phyloP scores from a whole-genome alignment of 2,797 vertebrate species.

The Pteropus rufus region DNA sequence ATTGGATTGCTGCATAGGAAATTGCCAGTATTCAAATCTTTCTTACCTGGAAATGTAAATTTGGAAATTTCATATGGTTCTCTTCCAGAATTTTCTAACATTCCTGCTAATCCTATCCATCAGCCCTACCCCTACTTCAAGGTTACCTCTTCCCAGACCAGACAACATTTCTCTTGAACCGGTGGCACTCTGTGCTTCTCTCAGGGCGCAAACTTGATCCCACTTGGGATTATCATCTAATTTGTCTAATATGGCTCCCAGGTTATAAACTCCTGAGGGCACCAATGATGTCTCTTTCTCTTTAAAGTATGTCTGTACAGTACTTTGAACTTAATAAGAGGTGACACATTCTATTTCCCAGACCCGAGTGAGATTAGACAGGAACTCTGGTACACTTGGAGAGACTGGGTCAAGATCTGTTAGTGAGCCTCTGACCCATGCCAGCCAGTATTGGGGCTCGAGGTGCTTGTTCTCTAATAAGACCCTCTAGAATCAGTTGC shows the following conservation, averaged over 20 bases:
- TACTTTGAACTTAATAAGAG: neutral
- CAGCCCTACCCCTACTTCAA: neutral
- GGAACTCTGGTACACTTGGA: neutral
- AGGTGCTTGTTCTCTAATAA: neutral
- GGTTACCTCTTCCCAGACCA: neutral
- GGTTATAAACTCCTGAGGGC: neutral
- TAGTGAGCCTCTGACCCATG: neutral
- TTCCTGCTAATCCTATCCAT: neutral
- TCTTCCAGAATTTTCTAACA: neutral
- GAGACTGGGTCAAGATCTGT: neutral
- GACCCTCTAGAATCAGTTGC: neutral
- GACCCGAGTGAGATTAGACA: neutral
- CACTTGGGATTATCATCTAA: neutral
- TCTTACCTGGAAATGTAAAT: neutral
- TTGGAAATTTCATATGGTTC: neutral
- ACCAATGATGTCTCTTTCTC: neutral
- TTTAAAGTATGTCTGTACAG: neutral
- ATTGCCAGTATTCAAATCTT: neutral
- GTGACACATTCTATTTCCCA: neutral
- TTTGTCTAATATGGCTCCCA: neutral
- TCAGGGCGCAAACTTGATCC: neutral
- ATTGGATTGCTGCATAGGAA: neutral
- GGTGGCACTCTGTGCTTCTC: neutral
- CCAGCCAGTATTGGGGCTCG: neutral
- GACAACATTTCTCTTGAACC: neutral